These are phyloP conservation scores for Entomobrya proxima DNA, from an alignment of 2,888 invertebrate species.

Conservation along the genomic window DNA sequence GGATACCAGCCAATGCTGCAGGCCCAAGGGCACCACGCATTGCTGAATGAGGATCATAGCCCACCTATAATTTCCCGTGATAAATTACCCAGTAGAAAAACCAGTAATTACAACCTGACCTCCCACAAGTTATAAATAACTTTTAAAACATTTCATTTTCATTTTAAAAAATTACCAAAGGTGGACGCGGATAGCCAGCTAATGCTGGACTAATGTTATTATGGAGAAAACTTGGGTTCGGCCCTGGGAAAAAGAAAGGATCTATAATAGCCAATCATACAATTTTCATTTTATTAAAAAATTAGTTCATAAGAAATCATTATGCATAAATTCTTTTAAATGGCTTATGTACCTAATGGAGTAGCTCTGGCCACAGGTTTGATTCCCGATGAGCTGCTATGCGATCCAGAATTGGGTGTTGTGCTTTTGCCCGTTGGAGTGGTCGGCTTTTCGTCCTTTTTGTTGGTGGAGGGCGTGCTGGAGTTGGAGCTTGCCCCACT, in stretches of 20 bases:
- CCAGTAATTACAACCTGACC: slow-evolving; percentile 39
- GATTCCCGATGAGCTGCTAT: slow-evolving; percentile 77
- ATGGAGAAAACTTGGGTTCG: slow-evolving; percentile 78
- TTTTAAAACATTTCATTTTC: background rate
- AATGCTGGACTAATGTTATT: slow-evolving; percentile 82
- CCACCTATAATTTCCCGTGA: slow-evolving; percentile 81
- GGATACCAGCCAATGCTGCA: slow-evolving; percentile 76
- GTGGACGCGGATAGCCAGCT: slow-evolving; percentile 83
- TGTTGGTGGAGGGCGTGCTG: slow-evolving; percentile 92
- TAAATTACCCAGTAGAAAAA: slow-evolving; percentile 62
- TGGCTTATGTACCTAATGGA: slow-evolving; percentile 76
- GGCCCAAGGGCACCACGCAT: slow-evolving; percentile 83
- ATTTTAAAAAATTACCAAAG: slow-evolving; percentile 77
- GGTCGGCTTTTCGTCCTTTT: slow-evolving; percentile 91
- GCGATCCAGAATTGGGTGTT: slow-evolving; percentile 84
- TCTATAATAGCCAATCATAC: slow-evolving; percentile 59
- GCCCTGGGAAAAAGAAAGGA: slow-evolving; percentile 72
- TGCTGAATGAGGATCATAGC: slow-evolving; percentile 83
- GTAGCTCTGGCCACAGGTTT: slow-evolving; percentile 80
- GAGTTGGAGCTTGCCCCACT: slow-evolving; percentile 93
- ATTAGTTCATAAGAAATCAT: background rate
- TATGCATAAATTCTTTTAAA: background rate
- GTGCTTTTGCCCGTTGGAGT: slow-evolving; percentile 94
- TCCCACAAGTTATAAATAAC: slow-evolving; percentile 27
- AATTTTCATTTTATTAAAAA: slow-evolving; percentile 30